These are phyloP conservation scores for Clostera curtula DNA, from an alignment of 2,888 invertebrate genomes.

Conservation along the genomic window DNA sequence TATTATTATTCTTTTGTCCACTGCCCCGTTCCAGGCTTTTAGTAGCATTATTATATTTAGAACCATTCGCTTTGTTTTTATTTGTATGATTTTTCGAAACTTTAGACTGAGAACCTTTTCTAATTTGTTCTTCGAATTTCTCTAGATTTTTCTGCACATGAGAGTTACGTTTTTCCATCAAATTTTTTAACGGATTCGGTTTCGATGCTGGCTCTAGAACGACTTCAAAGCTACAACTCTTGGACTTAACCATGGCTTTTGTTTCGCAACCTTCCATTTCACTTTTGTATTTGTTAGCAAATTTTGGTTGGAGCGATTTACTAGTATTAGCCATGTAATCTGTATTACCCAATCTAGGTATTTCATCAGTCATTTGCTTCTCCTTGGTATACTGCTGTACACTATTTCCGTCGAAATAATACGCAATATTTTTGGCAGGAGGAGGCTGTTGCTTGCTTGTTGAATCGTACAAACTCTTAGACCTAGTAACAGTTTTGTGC, in stretches of 20 bases:
- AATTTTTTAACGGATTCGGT: slow-evolving; percentile 60
- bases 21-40: slow-evolving; percentile 68
- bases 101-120: slow-evolving; percentile 57
- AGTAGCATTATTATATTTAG: slow-evolving; percentile 57
- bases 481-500: slow-evolving; percentile 64
- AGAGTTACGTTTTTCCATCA: slow-evolving; percentile 64
- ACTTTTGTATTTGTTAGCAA: slow-evolving; percentile 57
- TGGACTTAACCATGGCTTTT: slow-evolving; percentile 62
- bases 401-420: slow-evolving; percentile 67
- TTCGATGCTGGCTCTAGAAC: slow-evolving; percentile 67
- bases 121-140: slow-evolving; percentile 75
- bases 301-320: slow-evolving; percentile 62
- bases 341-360: slow-evolving; percentile 72
- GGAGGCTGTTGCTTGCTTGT: slow-evolving; percentile 50
- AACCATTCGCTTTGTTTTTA: slow-evolving; percentile 58
- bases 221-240: slow-evolving; percentile 71
- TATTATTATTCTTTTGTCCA: slow-evolving; percentile 56
- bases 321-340: slow-evolving; percentile 70
- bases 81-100: slow-evolving; percentile 55
- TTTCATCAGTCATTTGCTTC: slow-evolving; percentile 67
- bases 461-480: slow-evolving; percentile 63
- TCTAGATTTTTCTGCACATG: slow-evolving; percentile 75
- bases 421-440: slow-evolving; percentile 65
- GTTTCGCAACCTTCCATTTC: slow-evolving; percentile 63
- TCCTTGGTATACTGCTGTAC: slow-evolving; percentile 53